phyloP scores from a whole-genome alignment of 2,888 invertebrate species.

The Hanleya hanleyi region DNA sequence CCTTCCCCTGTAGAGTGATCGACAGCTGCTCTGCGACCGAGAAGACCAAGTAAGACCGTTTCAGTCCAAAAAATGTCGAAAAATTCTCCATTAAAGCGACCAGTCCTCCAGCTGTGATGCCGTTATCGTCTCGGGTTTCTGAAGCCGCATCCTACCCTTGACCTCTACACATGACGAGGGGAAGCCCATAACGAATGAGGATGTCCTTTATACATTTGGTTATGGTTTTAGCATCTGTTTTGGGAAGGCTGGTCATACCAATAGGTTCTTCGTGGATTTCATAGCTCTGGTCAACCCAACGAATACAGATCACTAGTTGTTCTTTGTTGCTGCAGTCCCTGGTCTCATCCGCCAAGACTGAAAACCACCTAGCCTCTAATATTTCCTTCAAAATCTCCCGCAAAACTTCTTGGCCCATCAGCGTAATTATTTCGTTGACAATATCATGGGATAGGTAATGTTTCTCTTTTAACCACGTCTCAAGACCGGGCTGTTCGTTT shows the following conservation, averaged over 20 bases:
- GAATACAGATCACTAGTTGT: constrained; percentile 12
- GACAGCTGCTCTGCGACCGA: constrained; percentile 30
- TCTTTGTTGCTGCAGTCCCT: constrained; percentile 8
- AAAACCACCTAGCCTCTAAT: background rate
- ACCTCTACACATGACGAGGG: constrained; percentile 24
- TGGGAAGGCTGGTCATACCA: constrained; percentile 11
- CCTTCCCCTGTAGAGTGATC: constrained; percentile 23
- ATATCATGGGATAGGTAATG: background rate
- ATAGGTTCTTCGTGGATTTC: constrained; percentile 15
- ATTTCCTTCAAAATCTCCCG: background rate
- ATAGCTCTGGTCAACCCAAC: constrained; percentile 18
- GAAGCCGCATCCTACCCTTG: constrained; percentile 35
- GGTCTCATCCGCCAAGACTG: background rate
- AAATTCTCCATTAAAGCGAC: constrained; percentile 27
- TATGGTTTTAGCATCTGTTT: background rate
- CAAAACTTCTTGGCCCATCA: background rate
- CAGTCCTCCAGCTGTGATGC: constrained; percentile 28
- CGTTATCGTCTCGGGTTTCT: constrained; percentile 18
- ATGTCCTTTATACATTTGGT: constrained; percentile 1
- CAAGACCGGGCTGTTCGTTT: background rate
- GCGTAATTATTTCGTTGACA: background rate
- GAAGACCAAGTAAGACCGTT: constrained; percentile 29
- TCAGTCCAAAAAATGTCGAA: constrained; percentile 25
- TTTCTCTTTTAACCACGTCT: background rate
- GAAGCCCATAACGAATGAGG: constrained; percentile 10